Evolutionary conservation across 1,140 invertebrate genomes (phyloP).

Genomic region (Sycobia sp.): DNA sequence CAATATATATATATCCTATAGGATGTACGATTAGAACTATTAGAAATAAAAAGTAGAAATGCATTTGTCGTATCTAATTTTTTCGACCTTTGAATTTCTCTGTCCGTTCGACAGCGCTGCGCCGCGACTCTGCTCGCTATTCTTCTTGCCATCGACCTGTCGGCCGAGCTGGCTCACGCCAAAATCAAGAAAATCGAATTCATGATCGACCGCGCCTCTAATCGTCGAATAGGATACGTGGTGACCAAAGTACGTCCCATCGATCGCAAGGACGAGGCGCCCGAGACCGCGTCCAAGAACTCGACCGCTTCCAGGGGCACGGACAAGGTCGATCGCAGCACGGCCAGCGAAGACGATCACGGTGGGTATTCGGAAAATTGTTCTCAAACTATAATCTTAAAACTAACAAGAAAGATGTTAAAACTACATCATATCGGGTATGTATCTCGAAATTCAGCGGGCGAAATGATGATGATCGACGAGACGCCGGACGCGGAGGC

Average conservation of each 20-base stretch:
- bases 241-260: constrained; percentile 42
- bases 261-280: constrained; percentile 40
- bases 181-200: constrained; percentile 40
- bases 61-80: not conserved
- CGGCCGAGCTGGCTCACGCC: constrained; percentile 19
- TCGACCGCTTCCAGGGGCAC: constrained; percentile 32
- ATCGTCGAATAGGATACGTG: constrained; percentile 42
- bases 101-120: constrained; percentile 33
- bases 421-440: no score
- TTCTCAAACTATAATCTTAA: no score
- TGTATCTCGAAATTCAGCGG: not conserved
- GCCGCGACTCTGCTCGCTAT: constrained; percentile 38
- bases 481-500: not conserved
- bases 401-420: no score
- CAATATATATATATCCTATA: no score
- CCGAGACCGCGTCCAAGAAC: constrained; percentile 37
- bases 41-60: no score
- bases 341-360: constrained; percentile 38
- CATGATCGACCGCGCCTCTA: constrained; percentile 35
- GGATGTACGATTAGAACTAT: no score
- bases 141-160: constrained; percentile 12
- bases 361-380: constrained; percentile 34
- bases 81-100: not conserved
- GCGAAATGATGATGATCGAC: not conserved
- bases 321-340: constrained; percentile 41